Percentiles rank a stretch among this genome's conserved stretches.
These are phyloP conservation scores for Phataginus tetradactyla DNA, from an alignment of 2,797 vertebrate genomes.

Conservation along the genomic window DNA sequence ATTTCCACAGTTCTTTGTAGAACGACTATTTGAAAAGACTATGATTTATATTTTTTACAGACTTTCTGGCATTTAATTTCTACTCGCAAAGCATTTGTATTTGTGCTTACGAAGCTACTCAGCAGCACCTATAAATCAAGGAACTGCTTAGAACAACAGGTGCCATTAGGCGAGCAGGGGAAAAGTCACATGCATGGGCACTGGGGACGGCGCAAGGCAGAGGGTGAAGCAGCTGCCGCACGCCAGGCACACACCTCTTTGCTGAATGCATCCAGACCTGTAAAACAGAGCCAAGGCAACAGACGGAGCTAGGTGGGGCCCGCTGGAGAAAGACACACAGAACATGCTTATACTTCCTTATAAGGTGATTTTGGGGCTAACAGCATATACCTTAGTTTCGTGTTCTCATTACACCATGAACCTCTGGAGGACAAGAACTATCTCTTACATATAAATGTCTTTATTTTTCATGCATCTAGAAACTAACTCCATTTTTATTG, in stretches of 20 bases:
- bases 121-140: neutral
- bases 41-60: conserved; percentile 63
- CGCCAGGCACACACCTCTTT: neutral
- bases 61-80: conserved; percentile 36
- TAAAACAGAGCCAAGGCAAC: conserved; percentile 19
- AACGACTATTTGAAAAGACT: conserved; percentile 26
- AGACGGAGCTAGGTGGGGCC: conserved; percentile 2
- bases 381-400: neutral
- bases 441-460: neutral
- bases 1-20: conserved; percentile 23
- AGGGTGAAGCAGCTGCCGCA: neutral
- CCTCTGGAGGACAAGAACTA: conserved; percentile 28
- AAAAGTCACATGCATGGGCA: neutral
- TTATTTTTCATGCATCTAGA: conserved; percentile 13
- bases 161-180: neutral
- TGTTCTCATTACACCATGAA: neutral
- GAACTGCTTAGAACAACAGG: conserved; percentile 76
- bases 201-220: neutral
- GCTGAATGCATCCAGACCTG: conserved; percentile 46
- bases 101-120: conserved; percentile 68
- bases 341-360: neutral
- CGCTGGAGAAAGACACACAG: neutral
- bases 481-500: conserved; percentile 29
- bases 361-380: neutral
- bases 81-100: conserved; percentile 54